Evolutionary conservation across 2,797 vertebrate genomes (phyloP).

Genomic region (Atherinosoma microstoma): DNA sequence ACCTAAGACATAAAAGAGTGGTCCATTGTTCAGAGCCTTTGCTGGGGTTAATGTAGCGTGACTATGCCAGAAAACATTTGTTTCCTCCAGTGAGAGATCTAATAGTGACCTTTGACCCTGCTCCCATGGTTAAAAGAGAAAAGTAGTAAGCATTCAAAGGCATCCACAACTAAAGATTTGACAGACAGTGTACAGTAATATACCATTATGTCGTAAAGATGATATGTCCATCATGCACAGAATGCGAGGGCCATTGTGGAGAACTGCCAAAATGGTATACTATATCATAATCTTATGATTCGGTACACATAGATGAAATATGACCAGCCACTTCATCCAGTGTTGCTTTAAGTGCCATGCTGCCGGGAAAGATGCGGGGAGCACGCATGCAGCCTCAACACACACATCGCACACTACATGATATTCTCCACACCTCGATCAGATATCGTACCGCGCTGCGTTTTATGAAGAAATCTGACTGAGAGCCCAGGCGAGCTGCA

Average conservation of each 20-base stretch:
- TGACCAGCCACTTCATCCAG: constrained; percentile 27
- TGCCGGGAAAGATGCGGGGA: constrained; percentile 20
- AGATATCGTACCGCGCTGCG: constrained; percentile 75
- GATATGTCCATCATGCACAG: constrained; percentile 38
- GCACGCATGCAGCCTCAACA: constrained; percentile 37
- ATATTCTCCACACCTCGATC: constrained; percentile 65
- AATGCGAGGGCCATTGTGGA: constrained; percentile 40
- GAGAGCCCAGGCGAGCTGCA: constrained; percentile 81
- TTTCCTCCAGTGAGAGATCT: constrained; percentile 52
- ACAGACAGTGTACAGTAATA: constrained; percentile 42
- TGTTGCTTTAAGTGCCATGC: constrained; percentile 31
- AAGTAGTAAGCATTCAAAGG: constrained; percentile 48
- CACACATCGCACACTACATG: constrained; percentile 43
- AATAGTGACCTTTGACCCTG: constrained; percentile 58
- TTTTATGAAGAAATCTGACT: constrained; percentile 81
- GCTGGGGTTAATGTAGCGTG: constrained; percentile 57
- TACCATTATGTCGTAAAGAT: constrained; percentile 58
- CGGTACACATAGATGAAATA: constrained; percentile 40
- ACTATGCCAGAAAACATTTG: constrained; percentile 56
- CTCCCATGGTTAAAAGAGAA: constrained; percentile 35
- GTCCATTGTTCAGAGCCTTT: constrained; percentile 58
- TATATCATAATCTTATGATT: constrained; percentile 39
- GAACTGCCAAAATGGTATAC: constrained; percentile 53
- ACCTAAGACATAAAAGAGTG: constrained; percentile 55
- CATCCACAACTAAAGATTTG: constrained; percentile 45